Base-by-base conservation (phyloP, 2,888 invertebrate genomes). In the Mylabris sibirica region DNA sequence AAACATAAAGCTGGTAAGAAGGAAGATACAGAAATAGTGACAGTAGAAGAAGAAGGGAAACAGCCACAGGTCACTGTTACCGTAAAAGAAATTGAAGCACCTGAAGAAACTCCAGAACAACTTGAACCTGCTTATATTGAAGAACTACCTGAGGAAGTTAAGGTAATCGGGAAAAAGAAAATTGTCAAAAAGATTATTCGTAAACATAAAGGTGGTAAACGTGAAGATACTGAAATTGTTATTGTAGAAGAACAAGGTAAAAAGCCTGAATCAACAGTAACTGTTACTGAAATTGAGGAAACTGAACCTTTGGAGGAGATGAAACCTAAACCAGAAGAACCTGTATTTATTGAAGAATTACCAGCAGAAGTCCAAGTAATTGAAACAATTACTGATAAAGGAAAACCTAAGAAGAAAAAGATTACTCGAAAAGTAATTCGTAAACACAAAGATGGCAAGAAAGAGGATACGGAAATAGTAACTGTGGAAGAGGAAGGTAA, bases 401-500 rank as follows among this genome's bases (percentile, higher is more conserved):
- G 76, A 35, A 79, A 77, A 20, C 70, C 82, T 34, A 78, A 82
- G 71, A 66, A 72, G 20, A 71, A 74, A 63, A 76, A 67, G 63
- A 65, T 73, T 17, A 66, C 68, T 8, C 75, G 69, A 14, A 79
- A 82, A 24, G 72, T 76, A 8, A 72, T 80, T 41, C 79, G 75
- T 53, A 85, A 82, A 73, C 81, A 78, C 61, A 78, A 80, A 68
- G 83, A 82, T 20, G 80, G 76, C 8, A 80, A 80, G 67, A 82
- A 77, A 77, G 78, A 78, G 78, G 74, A 68, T 77, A 87, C 87
- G 75, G 86, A 87, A 85, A 86, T 86, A 77, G 79, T 80, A 9
- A 84, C 81, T 0, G 78, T 84, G 44, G 85, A 86, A 74, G 86
- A 85, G 72, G 84, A 84, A 66, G 84, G 86, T 59, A 84, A 83